Base-by-base conservation (phyloP, 2,888 invertebrate species). In the Ichneumoninae sp. region DNA sequence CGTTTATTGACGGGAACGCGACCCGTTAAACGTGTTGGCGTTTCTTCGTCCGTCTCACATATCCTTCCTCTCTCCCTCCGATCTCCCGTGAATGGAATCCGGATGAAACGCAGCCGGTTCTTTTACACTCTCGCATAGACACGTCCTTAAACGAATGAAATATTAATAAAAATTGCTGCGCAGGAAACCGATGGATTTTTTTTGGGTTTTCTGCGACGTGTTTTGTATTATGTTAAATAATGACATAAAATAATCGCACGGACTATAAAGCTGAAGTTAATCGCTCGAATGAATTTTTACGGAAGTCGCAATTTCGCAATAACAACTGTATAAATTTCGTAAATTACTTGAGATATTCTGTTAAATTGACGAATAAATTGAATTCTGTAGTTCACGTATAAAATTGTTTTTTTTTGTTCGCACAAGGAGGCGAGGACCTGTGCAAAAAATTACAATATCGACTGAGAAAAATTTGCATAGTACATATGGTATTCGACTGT, bases 71-170 rank as follows among this genome's bases (percentile, higher is more conserved):
- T 47, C 68, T 69, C 44, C 36, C 50, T 30, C 52, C 10, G 66
- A 70, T 54, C 47, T 70, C 65, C 65, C 74, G 62, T 72, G 68
- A 74, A 79, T 82, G 84, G 81, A 84, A 84, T 84, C 81, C 80
- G 81, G 78, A 84, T 81, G 74, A 71, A 62, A 78, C 40, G 47
- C 52, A 52, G 77, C 52, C 57, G 57, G 72, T 80, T 74, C 57
- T 66, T 57, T 4, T 57, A 72, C 60, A 26, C n/a, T 10, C 47
- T 40, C 50, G 33, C 57, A 36, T 44, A 50, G 50, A 36, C 50
- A 22, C 19, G 26, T 19, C 1, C 50, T 26, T 8, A 26, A 22
- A 4, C 16, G n/a, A n/a, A 54, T 13, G 62, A 50, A 36, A 33
- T 52, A 26, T 36, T 62, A 33, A 50, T 62, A 19, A 50, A 50